A percentile compares a stretch with the other conserved stretches of the same genome.
These are phyloP conservation scores for Merodon equestris DNA, from an alignment of 2,888 invertebrate genomes.

Conservation along the genomic window DNA sequence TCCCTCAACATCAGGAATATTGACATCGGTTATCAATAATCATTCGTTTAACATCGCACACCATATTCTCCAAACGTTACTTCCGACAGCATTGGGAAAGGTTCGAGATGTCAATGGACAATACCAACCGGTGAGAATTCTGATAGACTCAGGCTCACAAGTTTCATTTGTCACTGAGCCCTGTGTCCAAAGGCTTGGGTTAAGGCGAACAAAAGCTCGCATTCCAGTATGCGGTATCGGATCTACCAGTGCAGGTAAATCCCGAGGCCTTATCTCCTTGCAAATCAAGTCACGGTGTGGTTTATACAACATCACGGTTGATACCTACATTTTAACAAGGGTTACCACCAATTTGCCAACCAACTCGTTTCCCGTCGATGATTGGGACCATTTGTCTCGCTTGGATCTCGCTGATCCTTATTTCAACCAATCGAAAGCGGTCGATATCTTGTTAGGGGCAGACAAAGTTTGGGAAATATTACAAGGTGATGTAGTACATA, in stretches of 20 bases:
- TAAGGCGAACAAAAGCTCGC: neutral
- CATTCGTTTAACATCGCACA: neutral
- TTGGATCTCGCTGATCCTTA: no score
- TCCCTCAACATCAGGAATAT: no score
- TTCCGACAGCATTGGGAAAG: slow-evolving; percentile 6
- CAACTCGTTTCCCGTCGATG: neutral
- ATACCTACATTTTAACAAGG: neutral
- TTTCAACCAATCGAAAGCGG: neutral
- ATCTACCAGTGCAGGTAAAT: slow-evolving; percentile 11
- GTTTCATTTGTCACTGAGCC: slow-evolving; percentile 4
- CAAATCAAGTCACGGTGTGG: neutral
- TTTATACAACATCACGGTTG: neutral
- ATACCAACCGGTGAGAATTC: neutral
- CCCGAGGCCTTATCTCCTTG: slow-evolving; percentile 7
- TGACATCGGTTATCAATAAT: no score
- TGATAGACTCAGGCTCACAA: slow-evolving; percentile 7
- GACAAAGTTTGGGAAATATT: neutral
- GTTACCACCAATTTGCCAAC: neutral
- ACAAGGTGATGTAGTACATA: no score
- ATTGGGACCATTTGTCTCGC: neutral
- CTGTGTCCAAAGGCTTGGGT: neutral
- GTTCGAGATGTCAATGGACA: no score
- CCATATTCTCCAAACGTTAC: neutral
- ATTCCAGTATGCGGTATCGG: slow-evolving; percentile 8
- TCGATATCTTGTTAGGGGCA: neutral